Conservation (phyloP, 1,140 invertebrate genomes). For the Orius insidiosus region DNA sequence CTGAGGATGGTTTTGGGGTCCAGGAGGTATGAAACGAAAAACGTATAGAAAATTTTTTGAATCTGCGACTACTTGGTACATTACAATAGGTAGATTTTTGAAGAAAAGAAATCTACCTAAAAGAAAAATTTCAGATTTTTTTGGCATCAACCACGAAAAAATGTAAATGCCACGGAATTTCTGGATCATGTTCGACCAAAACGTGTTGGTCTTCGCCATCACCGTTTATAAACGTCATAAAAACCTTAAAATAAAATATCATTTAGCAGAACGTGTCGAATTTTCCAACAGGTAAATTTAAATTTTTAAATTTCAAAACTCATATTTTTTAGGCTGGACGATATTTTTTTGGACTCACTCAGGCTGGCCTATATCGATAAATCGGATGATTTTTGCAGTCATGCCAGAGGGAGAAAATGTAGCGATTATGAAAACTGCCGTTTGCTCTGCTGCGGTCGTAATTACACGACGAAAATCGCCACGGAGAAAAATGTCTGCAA, state of each 20-base stretch:
- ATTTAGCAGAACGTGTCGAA: constrained; percentile 64
- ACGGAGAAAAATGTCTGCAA: not conserved
- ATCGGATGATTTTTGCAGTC: not conserved
- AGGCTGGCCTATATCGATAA: not conserved
- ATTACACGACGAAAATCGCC: not conserved
- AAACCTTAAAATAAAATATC: constrained; percentile 76
- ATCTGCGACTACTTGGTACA: too few relatives aligned
- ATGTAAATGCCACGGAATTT: constrained; percentile 89
- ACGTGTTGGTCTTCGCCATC: constrained; percentile 85
- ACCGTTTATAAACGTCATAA: constrained; percentile 74
- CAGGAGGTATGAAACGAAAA: too few relatives aligned
- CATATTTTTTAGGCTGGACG: too few relatives aligned
- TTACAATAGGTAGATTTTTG: too few relatives aligned
- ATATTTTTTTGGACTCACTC: too few relatives aligned
- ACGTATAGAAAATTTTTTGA: too few relatives aligned
- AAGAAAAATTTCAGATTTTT: too few relatives aligned
- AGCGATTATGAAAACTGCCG: not conserved
- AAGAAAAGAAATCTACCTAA: too few relatives aligned
- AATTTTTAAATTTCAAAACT: too few relatives aligned
- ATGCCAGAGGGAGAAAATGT: not conserved
- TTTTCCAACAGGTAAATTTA: too few relatives aligned
- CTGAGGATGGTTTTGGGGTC: too few relatives aligned
- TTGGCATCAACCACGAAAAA: constrained; percentile 80
- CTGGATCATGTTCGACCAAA: constrained; percentile 75
- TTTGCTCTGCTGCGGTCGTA: not conserved